Evolutionary conservation across 2,888 invertebrate genomes (phyloP).

Genomic region (Machimus atricapillus): DNA sequence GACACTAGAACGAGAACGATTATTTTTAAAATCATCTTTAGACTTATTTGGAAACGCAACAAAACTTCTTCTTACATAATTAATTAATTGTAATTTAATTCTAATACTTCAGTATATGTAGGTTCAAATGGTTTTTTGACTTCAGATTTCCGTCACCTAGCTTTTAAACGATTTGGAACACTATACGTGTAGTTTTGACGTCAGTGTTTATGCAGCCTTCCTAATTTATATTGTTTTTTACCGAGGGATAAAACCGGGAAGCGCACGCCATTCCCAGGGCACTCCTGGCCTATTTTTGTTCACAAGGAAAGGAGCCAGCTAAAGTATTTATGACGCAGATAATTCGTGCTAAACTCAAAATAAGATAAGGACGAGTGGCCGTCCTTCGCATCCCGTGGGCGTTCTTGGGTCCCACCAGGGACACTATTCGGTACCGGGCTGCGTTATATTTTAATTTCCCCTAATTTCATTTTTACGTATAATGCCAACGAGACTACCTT

Average conservation of each 20-base stretch:
- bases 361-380: background rate
- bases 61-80: no score
- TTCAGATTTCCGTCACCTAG: no score
- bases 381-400: background rate
- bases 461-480: background rate
- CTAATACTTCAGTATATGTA: no score
- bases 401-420: background rate
- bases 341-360: background rate
- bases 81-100: no score
- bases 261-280: background rate
- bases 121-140: background rate
- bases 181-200: background rate
- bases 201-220: background rate
- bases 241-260: background rate
- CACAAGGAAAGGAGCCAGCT: background rate
- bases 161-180: no score
- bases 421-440: background rate
- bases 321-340: constrained; percentile 1
- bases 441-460: background rate
- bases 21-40: no score
- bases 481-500: background rate
- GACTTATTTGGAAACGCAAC: no score
- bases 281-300: background rate
- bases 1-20: no score
- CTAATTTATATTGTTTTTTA: background rate